Evolutionary conservation across 2,797 vertebrate genomes (phyloP).

Genomic region (Pseudochromis fuscus): DNA sequence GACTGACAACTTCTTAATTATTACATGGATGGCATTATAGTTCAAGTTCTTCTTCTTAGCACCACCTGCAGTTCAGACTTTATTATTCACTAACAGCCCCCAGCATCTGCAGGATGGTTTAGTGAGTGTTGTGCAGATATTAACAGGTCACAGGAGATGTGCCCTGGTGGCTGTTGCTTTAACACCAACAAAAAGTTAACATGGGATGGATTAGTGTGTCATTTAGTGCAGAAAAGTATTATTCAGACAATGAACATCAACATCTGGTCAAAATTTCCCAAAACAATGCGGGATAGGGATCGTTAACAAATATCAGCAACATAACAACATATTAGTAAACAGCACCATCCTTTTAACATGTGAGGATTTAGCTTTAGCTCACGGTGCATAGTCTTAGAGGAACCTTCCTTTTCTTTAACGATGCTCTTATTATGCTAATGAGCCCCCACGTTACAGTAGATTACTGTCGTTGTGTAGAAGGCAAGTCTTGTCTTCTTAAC

Average conservation of each 20-base stretch:
- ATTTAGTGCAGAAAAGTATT: too few species aligned
- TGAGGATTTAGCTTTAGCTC: too few species aligned
- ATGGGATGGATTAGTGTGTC: neutral
- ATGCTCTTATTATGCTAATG: constrained; percentile 25
- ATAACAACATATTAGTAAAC: too few species aligned
- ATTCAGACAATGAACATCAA: too few species aligned
- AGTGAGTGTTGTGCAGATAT: neutral
- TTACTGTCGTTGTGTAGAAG: neutral
- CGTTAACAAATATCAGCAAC: too few species aligned
- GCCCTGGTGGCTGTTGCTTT: neutral
- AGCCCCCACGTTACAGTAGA: constrained; percentile 4
- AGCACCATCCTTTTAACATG: too few species aligned
- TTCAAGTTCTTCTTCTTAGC: too few species aligned
- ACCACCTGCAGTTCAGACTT: too few species aligned
- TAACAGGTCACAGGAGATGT: neutral
- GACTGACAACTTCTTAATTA: too few species aligned
- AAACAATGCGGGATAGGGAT: too few species aligned
- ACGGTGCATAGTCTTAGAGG: neutral
- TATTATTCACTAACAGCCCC: too few species aligned
- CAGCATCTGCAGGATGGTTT: neutral
- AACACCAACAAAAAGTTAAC: neutral
- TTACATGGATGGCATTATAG: too few species aligned
- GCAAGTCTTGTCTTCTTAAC: constrained; percentile 7
- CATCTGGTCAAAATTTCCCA: neutral
- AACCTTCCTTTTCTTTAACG: constrained; percentile 20